Percentiles rank a stretch among this genome's conserved stretches.
phyloP scores from a whole-genome alignment of 2,113 vertebrate genomes.

The Coryphaenoides rupestris region DNA sequence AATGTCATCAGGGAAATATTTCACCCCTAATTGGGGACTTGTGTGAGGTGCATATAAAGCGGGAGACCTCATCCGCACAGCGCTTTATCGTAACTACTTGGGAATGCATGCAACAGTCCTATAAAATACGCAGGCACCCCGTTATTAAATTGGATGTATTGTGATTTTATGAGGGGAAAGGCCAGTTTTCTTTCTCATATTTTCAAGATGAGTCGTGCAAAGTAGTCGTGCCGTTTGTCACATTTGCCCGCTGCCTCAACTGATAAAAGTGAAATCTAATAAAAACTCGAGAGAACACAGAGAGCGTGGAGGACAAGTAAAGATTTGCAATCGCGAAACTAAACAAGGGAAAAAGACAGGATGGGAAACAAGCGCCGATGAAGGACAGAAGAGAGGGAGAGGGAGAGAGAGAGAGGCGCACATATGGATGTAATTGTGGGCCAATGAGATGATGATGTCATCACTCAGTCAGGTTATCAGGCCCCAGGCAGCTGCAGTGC shows the following conservation, averaged over 20 bases:
- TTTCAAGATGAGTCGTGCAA: conserved; percentile 14
- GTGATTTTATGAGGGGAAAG: conserved; percentile 4
- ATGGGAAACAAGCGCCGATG: conserved; percentile 11
- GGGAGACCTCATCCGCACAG: conserved; percentile 17
- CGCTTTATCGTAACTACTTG: conserved; percentile 23
- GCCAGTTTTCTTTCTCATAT: conserved; percentile 5
- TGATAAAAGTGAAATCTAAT: conserved; percentile 13
- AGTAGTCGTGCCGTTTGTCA: conserved; percentile 20
- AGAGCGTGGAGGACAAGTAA: conserved; percentile 1
- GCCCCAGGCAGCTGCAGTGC: conserved; percentile 53
- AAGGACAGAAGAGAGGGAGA: conserved; percentile 3
- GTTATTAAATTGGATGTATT: conserved; percentile 6
- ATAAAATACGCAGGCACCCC: conserved; percentile 10
- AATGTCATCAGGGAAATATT: conserved; percentile 29
- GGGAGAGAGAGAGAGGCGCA: conserved; percentile 16
- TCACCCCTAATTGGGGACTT: conserved; percentile 40
- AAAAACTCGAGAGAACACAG: conserved; percentile 6
- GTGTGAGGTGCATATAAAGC: conserved; percentile 26
- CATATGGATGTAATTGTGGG: conserved; percentile 67
- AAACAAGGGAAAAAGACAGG: conserved; percentile 8
- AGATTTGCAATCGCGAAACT: not conserved
- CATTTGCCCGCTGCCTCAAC: conserved; percentile 13
- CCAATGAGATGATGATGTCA: conserved; percentile 63
- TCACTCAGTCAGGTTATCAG: conserved; percentile 69
- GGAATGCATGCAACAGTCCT: conserved; percentile 8